These are phyloP conservation scores for Scolopax bukidnonensis DNA, from an alignment of 2,797 vertebrate genomes.

Conservation along the genomic window DNA sequence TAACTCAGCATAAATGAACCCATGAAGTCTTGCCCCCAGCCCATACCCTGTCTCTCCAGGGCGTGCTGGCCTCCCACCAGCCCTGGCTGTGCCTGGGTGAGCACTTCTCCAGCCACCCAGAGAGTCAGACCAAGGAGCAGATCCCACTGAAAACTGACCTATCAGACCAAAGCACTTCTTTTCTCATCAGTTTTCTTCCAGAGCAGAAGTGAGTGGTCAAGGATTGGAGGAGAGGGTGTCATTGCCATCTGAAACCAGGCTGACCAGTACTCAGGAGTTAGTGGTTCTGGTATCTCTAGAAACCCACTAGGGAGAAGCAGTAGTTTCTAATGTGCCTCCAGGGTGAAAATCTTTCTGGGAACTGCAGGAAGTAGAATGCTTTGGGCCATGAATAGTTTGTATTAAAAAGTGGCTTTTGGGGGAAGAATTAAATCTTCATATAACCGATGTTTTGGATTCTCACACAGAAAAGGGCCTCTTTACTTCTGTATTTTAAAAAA, in stretches of 20 bases:
- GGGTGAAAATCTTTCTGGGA: not conserved
- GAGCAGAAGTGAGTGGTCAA: not conserved
- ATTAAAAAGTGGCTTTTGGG: not conserved
- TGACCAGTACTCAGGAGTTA: not conserved
- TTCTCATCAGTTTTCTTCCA: not conserved
- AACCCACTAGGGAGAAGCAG: not conserved
- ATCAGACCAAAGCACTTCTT: not conserved
- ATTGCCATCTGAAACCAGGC: not conserved
- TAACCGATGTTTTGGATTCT: not conserved
- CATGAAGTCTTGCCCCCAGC: not conserved
- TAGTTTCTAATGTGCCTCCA: not conserved
- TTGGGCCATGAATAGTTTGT: not conserved
- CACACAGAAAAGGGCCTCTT: not conserved
- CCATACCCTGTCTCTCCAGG: accelerated
- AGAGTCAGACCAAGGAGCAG: not conserved
- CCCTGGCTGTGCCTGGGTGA: not conserved
- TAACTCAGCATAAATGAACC: not conserved
- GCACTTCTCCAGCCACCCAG: not conserved
- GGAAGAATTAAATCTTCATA: not conserved
- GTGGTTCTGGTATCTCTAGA: not conserved
- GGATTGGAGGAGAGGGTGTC: not conserved
- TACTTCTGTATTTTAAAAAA: not conserved
- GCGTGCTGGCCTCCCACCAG: not conserved
- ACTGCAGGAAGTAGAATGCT: not conserved
- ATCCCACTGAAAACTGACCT: not conserved